Base-by-base conservation (phyloP, 2,113 vertebrate genomes). In the Strix uralensis region DNA sequence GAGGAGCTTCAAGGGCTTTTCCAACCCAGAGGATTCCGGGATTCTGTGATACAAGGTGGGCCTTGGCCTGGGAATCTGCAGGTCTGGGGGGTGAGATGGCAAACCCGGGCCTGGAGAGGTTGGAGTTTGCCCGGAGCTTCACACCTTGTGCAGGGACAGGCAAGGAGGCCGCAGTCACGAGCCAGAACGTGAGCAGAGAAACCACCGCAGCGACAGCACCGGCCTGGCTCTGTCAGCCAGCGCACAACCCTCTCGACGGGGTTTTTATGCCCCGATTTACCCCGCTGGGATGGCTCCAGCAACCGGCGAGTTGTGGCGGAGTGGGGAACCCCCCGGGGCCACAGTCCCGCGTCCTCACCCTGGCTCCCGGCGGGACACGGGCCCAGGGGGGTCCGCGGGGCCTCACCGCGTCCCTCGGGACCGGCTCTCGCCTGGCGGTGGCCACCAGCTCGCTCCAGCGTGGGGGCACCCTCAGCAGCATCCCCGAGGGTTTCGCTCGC, bases 371-470 rank as follows among this genome's bases (percentile, higher is more conserved):
- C 0, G 5, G 70, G 51, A 75, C 47, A 13, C 66, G 10, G 36
- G 22, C 40, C 66, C 30, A 4, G 23, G n/a, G 25, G 0, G 4
- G 0, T 44, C 55, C 57, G 38, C 1, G 7, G 49, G 30, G 26
- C 58, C 69, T 54, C 40, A 3, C 34, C 20, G 2, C 21, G 2
- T 30, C 69, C 81, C 69, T 54, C 26, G 5, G 57, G 19, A 11
- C 22, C 1, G 4, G 80, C 55, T 44, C 44, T 16, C 15, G 16
- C 44, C 44, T 44, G 44, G 44, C 16, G 15, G 44, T 44, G 44
- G 44, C 44, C 16, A 44, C 44, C 44, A 44, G 44, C 15, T 16
- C 16, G 44, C 44, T 44, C 44, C 44, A 46, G 44, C 44, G 17
- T 46, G 16, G 44, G 44, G 44, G 44, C 44, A 46, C 44, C 16